Evolutionary conservation across 2,888 invertebrate species (phyloP), one percentile per base, ranked within the genome.

Genomic region (Nineta flava): DNA sequence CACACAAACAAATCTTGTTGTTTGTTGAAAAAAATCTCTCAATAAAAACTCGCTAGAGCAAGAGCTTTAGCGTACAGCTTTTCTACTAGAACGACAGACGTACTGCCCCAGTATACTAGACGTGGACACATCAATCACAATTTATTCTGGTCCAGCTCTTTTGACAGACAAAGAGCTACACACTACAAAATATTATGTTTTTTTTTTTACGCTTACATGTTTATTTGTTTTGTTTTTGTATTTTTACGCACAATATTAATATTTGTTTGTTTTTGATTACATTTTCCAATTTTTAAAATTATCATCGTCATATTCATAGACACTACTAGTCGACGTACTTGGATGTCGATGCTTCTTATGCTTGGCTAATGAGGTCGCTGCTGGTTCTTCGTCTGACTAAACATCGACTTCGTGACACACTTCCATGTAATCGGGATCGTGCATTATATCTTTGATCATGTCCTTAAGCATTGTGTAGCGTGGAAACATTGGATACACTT

Each of bases 401-500:
- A 76, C 77, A 65, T 85, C 87, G 65, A 87, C 78, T 69, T 93
- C 93, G 66, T 93, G 93, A 70, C 91, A 91, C 54, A 93, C 91
- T 70, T 93, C 93, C 86, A 93, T 91, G 74, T 92, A 94, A 69
- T 91, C 90, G n/a, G 92, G 92, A 69, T 92, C 86, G 61, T 91
- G 83, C 81, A 92, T 86, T 60, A 92, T 90, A 62, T 87, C 87
- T 72, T 94, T 94, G 62, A 95, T 93, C 92, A 96, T 93, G 66
- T 92, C 91, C 70, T 96, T 96, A 57, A 96, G 78, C 78, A 94
- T 87, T 53, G 88, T 86, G 75, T 96, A 96, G 47, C 95, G 82
- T 26, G 93, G 87, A 62, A 94, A 83, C 70, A 94, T 88, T 55
- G 94, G 94, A 67, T 92, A 93, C 62, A 90, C 76, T 71, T 94